Conservation (phyloP, 2,888 invertebrate species). For the Epistrophe eligans region DNA sequence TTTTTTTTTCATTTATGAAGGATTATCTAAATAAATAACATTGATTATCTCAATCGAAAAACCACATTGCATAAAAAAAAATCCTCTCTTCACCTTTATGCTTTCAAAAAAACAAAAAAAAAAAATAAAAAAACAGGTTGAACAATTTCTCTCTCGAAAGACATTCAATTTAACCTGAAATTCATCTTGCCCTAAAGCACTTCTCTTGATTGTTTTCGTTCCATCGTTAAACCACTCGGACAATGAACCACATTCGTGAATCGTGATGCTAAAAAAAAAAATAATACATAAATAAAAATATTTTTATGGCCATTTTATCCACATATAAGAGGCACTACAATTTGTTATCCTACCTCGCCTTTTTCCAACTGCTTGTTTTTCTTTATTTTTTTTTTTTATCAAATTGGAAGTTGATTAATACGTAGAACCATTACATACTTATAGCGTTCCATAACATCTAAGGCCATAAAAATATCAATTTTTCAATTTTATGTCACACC, state of each 20-base stretch:
- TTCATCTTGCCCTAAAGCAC: slow-evolving; percentile 36
- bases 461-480: slow-evolving; percentile 65
- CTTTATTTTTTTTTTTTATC: slow-evolving; percentile 4
- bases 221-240: background rate
- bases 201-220: slow-evolving; percentile 38
- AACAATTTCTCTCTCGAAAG: slow-evolving; percentile 18
- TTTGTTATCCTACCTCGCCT: slow-evolving; percentile 37
- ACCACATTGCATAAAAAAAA: slow-evolving; percentile 15
- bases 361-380: slow-evolving; percentile 28
- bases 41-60: slow-evolving; percentile 21
- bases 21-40: slow-evolving; percentile 14
- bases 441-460: slow-evolving; percentile 49
- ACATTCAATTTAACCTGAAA: slow-evolving; percentile 34
- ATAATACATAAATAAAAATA: slow-evolving; percentile 36
- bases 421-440: slow-evolving; percentile 24
- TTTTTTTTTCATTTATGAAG: background rate
- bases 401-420: slow-evolving; percentile 68
- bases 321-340: background rate
- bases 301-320: slow-evolving; percentile 22
- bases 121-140: slow-evolving; percentile 15
- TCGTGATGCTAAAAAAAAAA: slow-evolving; percentile 1
- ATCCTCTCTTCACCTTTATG: slow-evolving; percentile 19
- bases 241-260: slow-evolving; percentile 52
- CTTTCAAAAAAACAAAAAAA: background rate
- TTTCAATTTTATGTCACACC: slow-evolving; percentile 75